phyloP scores from a whole-genome alignment of 1,140 invertebrate species.

The Bradynema listronoti region DNA sequence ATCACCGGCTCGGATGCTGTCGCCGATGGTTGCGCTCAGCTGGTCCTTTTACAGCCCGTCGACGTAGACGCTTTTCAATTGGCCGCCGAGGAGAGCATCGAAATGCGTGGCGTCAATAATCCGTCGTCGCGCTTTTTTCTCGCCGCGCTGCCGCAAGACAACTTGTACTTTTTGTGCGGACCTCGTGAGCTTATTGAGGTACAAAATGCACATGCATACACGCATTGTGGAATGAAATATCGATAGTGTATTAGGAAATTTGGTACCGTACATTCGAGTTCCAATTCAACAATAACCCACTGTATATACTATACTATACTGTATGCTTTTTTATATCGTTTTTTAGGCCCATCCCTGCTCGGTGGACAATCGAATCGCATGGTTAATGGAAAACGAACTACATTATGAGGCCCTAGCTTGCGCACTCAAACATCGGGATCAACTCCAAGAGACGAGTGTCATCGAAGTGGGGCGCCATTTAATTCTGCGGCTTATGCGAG shows the following conservation, averaged over 20 bases:
- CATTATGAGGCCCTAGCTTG: constrained; percentile 47
- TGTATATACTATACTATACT: constrained; percentile 1
- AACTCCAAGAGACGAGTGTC: constrained; percentile 29
- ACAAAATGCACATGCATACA: background rate
- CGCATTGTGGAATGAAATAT: background rate
- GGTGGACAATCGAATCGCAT: constrained; percentile 42
- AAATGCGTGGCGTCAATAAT: constrained; percentile 31
- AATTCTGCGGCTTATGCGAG: constrained; percentile 29
- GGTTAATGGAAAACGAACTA: constrained; percentile 48
- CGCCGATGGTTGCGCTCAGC: constrained; percentile 1
- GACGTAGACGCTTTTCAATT: constrained; percentile 23
- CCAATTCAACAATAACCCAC: too few relatives aligned
- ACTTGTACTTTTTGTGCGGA: constrained; percentile 38
- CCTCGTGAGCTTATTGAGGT: constrained; percentile 43
- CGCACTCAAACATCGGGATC: constrained; percentile 29
- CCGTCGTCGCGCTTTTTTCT: constrained; percentile 29
- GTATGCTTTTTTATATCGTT: constrained; percentile 1
- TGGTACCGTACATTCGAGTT: too few relatives aligned
- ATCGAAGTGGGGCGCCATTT: constrained; percentile 36
- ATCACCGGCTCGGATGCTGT: too few relatives aligned
- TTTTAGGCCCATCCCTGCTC: constrained; percentile 48
- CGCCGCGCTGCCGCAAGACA: constrained; percentile 19
- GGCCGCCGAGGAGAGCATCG: constrained; percentile 36
- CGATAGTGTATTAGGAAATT: too few relatives aligned
- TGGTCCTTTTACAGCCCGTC: background rate